These are phyloP conservation scores for Melanotaenia trifasciata DNA, from an alignment of 2,797 vertebrate genomes.

Conservation along the genomic window DNA sequence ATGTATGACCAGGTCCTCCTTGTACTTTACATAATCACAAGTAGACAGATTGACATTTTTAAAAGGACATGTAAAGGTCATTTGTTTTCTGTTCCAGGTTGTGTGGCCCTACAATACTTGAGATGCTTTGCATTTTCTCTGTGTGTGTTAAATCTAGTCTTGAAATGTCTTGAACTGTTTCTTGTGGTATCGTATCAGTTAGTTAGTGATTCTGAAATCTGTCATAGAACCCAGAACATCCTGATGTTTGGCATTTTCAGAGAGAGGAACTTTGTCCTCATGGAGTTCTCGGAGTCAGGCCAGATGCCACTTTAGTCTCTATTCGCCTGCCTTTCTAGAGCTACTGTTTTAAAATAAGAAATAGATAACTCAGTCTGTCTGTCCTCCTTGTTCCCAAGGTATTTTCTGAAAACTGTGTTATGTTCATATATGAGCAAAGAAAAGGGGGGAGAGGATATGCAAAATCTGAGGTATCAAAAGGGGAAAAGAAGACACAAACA, in stretches of 20 bases:
- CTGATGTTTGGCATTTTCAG: constrained; percentile 69
- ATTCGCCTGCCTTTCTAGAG: constrained; percentile 17
- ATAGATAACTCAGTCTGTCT: too few relatives aligned
- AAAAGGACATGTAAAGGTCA: constrained; percentile 74
- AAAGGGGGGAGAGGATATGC: too few relatives aligned
- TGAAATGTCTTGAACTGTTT: constrained; percentile 55
- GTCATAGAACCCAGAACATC: constrained; percentile 40
- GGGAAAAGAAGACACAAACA: too few relatives aligned
- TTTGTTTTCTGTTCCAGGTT: constrained; percentile 48
- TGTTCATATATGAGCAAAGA: too few relatives aligned
- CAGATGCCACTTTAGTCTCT: constrained; percentile 36
- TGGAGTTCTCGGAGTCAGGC: constrained; percentile 39
- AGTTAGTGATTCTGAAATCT: constrained; percentile 38
- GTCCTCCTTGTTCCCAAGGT: too few relatives aligned
- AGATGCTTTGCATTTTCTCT: constrained; percentile 37
- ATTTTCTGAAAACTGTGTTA: too few relatives aligned
- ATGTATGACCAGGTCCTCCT: constrained; percentile 30
- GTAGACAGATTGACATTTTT: constrained; percentile 67
- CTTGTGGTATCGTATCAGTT: constrained; percentile 31
- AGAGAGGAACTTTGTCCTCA: constrained; percentile 52
- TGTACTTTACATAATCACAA: constrained; percentile 43
- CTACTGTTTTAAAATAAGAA: constrained; percentile 41
- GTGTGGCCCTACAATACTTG: constrained; percentile 39
- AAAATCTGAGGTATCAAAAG: too few relatives aligned
- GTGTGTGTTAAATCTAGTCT: constrained; percentile 28